These are phyloP conservation scores for Avahi laniger DNA, from an alignment of 2,797 vertebrate genomes.

Conservation along the genomic window DNA sequence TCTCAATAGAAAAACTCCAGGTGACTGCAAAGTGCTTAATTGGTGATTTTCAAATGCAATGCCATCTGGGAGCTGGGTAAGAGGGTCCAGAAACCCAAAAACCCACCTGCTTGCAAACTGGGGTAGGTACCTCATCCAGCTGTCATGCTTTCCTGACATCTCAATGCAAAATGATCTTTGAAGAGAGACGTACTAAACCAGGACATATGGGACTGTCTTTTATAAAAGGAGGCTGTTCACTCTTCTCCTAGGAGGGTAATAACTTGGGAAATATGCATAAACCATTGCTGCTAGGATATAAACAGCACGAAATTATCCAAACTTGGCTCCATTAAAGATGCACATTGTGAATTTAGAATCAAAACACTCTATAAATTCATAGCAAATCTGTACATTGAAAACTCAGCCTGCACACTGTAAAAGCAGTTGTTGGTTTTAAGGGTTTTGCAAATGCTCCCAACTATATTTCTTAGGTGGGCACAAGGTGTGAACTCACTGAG, in stretches of 20 bases:
- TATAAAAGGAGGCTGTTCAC: slow-evolving; percentile 56
- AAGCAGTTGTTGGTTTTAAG: slow-evolving; percentile 57
- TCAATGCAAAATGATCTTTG: slow-evolving; percentile 8
- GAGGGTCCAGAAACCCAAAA: slow-evolving; percentile 1
- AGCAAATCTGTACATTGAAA: slow-evolving; percentile 65
- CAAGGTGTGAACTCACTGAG: background rate
- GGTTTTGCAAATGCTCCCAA: background rate
- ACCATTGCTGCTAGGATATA: slow-evolving; percentile 75
- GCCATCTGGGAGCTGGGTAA: background rate
- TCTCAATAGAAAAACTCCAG: background rate
- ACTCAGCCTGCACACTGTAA: slow-evolving; percentile 53
- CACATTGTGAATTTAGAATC: slow-evolving; percentile 75
- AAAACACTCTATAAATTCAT: slow-evolving; percentile 81
- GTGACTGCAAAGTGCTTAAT: background rate
- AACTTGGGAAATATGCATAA: slow-evolving; percentile 77
- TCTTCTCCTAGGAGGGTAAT: slow-evolving; percentile 73
- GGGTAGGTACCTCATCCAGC: background rate
- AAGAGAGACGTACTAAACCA: slow-evolving; percentile 6
- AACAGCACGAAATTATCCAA: slow-evolving; percentile 81
- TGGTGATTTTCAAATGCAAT: slow-evolving; percentile 41
- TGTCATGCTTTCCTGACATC: background rate
- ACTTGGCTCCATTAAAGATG: slow-evolving; percentile 77
- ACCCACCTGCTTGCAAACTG: background rate
- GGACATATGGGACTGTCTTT: slow-evolving; percentile 58
- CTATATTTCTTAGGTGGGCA: background rate